Percentiles rank a stretch among this genome's conserved stretches.
Evolutionary conservation across 2,797 vertebrate species (phyloP).

Genomic region (Selene dorsalis): DNA sequence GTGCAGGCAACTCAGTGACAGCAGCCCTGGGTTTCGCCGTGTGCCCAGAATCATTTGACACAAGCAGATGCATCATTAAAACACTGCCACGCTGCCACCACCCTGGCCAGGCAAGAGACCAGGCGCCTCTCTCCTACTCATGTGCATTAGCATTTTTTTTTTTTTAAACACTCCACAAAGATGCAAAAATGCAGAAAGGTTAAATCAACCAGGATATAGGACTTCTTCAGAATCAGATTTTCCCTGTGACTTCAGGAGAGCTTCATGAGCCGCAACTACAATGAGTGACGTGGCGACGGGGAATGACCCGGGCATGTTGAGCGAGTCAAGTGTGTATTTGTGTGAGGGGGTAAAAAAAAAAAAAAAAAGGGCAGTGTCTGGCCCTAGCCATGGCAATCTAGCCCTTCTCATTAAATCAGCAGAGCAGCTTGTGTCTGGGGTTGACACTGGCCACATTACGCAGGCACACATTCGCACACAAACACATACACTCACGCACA

Average conservation of each 20-base stretch:
- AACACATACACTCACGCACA: conserved; percentile 26
- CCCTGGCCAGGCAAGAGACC: conserved; percentile 73
- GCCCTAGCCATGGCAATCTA: conserved; percentile 65
- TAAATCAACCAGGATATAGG: conserved; percentile 38
- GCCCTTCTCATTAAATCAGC: conserved; percentile 83
- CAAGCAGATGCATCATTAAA: conserved; percentile 89
- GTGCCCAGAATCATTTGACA: conserved; percentile 87
- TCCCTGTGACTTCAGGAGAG: conserved; percentile 43
- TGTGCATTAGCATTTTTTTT: conserved; percentile 68
- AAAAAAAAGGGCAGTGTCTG: conserved; percentile 39
- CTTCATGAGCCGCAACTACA: conserved; percentile 4
- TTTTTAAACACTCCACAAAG: conserved; percentile 68
- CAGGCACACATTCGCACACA: conserved; percentile 22
- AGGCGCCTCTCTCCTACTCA: conserved; percentile 68
- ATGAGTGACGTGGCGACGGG: conserved; percentile 36
- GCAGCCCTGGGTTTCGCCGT: conserved; percentile 84
- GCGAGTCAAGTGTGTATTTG: conserved; percentile 24
- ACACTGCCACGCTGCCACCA: conserved; percentile 77
- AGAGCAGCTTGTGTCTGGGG: conserved; percentile 73
- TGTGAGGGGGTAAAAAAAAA: not conserved
- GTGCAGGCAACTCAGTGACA: conserved; percentile 66
- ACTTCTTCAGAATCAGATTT: conserved; percentile 54
- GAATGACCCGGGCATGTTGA: conserved; percentile 45
- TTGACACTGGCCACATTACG: conserved; percentile 62
- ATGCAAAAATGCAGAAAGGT: conserved; percentile 54